Conservation (phyloP, 2,888 invertebrate genomes). For the Tetanocera ferruginea region DNA sequence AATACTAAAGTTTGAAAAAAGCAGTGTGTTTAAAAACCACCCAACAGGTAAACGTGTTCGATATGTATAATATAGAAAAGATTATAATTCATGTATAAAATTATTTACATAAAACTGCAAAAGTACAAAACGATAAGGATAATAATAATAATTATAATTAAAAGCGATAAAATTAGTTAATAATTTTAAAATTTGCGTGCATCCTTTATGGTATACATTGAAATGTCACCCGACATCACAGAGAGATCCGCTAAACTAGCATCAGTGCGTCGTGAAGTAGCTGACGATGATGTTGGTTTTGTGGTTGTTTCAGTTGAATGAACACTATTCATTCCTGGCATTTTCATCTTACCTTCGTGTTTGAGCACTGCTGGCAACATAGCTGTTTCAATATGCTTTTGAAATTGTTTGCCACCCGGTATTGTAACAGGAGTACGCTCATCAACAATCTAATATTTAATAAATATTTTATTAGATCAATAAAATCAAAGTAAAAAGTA, state of each 20-base stretch:
- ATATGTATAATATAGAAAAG: neutral
- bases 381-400: constrained; percentile 62
- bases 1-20: too few relatives aligned
- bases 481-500: neutral
- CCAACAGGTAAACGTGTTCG: too few relatives aligned
- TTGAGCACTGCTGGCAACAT: constrained; percentile 64
- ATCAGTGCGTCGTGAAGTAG: constrained; percentile 51
- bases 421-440: constrained; percentile 64
- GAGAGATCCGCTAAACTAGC: constrained; percentile 68
- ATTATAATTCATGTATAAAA: constrained; percentile 1
- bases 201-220: constrained; percentile 68
- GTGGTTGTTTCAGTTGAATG: neutral
- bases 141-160: too few relatives aligned
- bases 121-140: neutral
- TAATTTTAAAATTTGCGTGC: constrained; percentile 65
- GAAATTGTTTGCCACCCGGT: constrained; percentile 65
- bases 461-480: neutral
- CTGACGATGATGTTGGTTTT: constrained; percentile 3
- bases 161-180: too few relatives aligned
- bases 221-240: constrained; percentile 68
- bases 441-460: constrained; percentile 62
- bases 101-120: neutral
- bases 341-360: constrained; percentile 67
- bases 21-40: too few relatives aligned
- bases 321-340: constrained; percentile 40